These are phyloP conservation scores for Brachynemurus nebulosus DNA, from an alignment of 2,888 invertebrate genomes.

Conservation along the genomic window DNA sequence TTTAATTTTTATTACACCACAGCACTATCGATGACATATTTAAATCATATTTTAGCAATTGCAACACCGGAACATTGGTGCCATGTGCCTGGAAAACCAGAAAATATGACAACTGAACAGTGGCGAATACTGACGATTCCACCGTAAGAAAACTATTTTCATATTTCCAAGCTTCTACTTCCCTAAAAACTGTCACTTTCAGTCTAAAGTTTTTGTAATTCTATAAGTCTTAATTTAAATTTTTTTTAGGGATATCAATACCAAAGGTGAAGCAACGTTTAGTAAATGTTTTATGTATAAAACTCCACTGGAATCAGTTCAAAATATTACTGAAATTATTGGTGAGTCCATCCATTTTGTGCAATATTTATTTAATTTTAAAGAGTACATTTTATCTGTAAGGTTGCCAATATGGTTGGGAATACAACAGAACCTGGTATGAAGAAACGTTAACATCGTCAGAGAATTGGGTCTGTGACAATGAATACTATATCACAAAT, in stretches of 20 bases:
- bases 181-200: too few species aligned
- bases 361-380: constrained; percentile 27
- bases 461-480: constrained; percentile 42
- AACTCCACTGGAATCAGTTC: too few species aligned
- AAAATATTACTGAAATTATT: too few species aligned
- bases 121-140: constrained; percentile 40
- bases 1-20: constrained; percentile 34
- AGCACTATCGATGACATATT: constrained; percentile 35
- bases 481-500: constrained; percentile 38
- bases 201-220: too few species aligned
- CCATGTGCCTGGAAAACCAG: constrained; percentile 36
- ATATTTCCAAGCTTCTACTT: too few species aligned
- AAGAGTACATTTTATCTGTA: constrained; percentile 16
- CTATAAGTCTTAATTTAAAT: constrained; percentile 7
- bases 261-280: constrained; percentile 25
- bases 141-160: too few species aligned
- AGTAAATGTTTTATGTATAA: constrained; percentile 36
- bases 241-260: constrained; percentile 26
- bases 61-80: constrained; percentile 45
- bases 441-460: constrained; percentile 34
- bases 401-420: constrained; percentile 40
- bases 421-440: constrained; percentile 40
- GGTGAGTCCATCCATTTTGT: too few species aligned
- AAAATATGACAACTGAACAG: constrained; percentile 33
- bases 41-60: constrained; percentile 38